phyloP scores from a whole-genome alignment of 2,888 invertebrate species.

The Acrobasis repandana region DNA sequence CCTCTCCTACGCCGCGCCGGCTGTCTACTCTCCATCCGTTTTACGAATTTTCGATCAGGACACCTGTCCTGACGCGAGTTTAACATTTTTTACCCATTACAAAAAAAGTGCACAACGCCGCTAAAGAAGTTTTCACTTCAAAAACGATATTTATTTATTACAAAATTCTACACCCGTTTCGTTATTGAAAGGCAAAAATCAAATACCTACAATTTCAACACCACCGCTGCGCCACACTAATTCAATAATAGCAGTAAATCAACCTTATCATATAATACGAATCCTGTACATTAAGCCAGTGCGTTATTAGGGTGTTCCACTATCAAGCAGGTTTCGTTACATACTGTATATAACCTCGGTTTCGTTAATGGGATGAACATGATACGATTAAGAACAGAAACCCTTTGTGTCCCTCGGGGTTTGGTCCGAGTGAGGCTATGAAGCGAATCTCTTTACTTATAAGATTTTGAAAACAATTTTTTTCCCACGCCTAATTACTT shows the following conservation, averaged over 20 bases:
- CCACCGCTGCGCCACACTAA: neutral
- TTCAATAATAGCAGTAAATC: conserved; percentile 5
- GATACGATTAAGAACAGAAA: conserved; percentile 23
- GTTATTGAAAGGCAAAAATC: too few species aligned
- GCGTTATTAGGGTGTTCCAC: conserved; percentile 14
- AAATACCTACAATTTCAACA: too few species aligned
- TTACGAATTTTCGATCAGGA: too few species aligned
- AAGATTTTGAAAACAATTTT: neutral
- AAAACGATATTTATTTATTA: too few species aligned
- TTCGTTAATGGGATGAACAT: conserved; percentile 23
- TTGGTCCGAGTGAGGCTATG: conserved; percentile 2
- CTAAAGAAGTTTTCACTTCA: too few species aligned
- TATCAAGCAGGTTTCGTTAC: neutral
- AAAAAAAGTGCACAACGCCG: too few species aligned
- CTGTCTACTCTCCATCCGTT: too few species aligned
- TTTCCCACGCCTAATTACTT: too few species aligned
- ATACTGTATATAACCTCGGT: conserved; percentile 15
- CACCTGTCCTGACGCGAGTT: too few species aligned
- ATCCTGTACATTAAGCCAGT: neutral
- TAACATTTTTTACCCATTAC: too few species aligned
- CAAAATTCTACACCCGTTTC: too few species aligned
- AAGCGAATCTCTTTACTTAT: neutral
- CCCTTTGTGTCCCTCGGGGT: conserved; percentile 17
- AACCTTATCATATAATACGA: neutral
- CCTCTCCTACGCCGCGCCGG: too few species aligned